These are phyloP conservation scores for Congeria kusceri DNA, from an alignment of 2,888 invertebrate species.

Conservation along the genomic window DNA sequence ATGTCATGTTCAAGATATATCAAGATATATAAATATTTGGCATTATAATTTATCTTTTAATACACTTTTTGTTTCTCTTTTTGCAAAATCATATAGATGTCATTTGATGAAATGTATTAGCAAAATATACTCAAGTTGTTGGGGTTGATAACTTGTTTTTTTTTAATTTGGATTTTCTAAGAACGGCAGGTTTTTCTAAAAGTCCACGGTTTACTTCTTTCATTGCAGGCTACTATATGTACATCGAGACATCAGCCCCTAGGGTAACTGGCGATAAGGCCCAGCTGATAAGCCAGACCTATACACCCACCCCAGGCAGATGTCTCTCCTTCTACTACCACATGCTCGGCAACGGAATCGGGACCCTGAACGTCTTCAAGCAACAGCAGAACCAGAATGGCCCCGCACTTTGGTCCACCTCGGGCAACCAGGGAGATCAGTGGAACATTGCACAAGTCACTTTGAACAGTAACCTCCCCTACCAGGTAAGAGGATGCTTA, in stretches of 20 bases:
- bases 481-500: constrained; percentile 64
- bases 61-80: no score
- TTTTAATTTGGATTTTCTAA: no score
- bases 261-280: constrained; percentile 69
- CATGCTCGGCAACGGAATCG: constrained; percentile 79
- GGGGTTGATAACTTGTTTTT: no score
- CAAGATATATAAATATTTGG: no score
- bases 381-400: constrained; percentile 54
- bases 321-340: constrained; percentile 82
- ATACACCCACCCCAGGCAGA: constrained; percentile 68
- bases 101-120: no score
- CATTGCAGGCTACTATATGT: constrained; percentile 78
- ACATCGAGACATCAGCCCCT: constrained; percentile 73
- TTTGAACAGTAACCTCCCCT: constrained; percentile 70
- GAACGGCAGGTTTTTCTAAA: neutral
- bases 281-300: constrained; percentile 71
- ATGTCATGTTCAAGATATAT: no score
- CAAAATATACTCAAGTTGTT: no score
- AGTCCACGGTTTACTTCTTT: neutral
- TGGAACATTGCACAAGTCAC: constrained; percentile 79
- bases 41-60: no score
- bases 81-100: no score
- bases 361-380: constrained; percentile 74
- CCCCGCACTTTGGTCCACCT: constrained; percentile 72
- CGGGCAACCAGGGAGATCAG: constrained; percentile 72